Evolutionary conservation across 2,888 invertebrate species (phyloP), one percentile per base, ranked within the genome.

Genomic region (Blastobasis adustella): DNA sequence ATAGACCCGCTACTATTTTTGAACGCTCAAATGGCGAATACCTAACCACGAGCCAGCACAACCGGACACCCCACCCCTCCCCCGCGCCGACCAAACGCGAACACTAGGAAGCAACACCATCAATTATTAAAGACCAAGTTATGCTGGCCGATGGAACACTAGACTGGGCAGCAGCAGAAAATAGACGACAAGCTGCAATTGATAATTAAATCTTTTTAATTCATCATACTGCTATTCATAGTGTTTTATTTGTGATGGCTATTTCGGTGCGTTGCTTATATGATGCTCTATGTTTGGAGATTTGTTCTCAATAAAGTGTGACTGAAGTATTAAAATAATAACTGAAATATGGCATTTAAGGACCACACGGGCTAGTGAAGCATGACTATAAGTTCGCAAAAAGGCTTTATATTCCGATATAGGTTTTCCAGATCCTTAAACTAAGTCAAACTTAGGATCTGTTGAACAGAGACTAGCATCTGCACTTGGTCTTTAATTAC

Each of bases 1-100:
- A 54, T 60, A 57, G 60, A 55, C 61, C 55, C 56, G 54, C 56
- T 58, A 80, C 84, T 85, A 85, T 85, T 85, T 85, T 73, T 74
- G 79, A 64, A 55, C 79, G 66, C 69, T 69, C 69, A 69, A 75
- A 77, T 72, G 71, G 63, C 73, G 71, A 66, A 75, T 79, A 75
- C 80, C 81, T 76, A 75, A 69, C 72, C 60, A 55, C 51, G 62
- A 61, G 56, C 62, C 60, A 58, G 59, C 52, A 56, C 52, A 53
- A 49, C 6, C 10, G 53, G 63, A 58, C 43, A 58, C 41, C 9
- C 45, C 57, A 58, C 60, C 58, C 49, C 45, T 51, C 56, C 47
- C 47, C 42, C 43, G 45, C 5, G 10, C 55, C n/a, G 42, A 39
- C 37, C 36, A 51, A 46, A 42, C 7, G 9, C 3, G 5, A 6